Evolutionary conservation across 2,888 invertebrate genomes (phyloP).

Genomic region (Sisyra nigra): DNA sequence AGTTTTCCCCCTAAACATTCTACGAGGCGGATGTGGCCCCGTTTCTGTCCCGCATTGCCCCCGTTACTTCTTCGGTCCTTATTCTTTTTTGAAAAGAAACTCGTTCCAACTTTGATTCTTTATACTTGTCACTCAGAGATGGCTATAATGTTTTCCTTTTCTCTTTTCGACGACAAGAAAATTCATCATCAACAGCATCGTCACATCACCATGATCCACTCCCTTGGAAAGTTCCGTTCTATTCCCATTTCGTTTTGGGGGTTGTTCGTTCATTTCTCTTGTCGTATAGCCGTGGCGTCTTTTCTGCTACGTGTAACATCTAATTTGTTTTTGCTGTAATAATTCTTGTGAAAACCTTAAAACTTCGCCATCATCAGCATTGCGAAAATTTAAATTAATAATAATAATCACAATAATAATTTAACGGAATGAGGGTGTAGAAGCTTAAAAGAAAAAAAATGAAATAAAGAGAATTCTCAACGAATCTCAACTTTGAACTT

Average conservation of each 20-base stretch:
- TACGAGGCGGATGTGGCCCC: no score
- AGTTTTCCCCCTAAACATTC: no score
- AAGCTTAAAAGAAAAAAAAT: not conserved
- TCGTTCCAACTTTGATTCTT: no score
- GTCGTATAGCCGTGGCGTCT: not conserved
- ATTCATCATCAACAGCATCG: no score
- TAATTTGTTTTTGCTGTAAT: constrained; percentile 1
- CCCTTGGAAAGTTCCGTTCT: not conserved
- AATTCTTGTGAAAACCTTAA: not conserved
- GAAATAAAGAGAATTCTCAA: not conserved
- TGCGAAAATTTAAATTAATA: not conserved
- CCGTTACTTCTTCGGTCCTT: no score
- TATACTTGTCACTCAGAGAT: no score
- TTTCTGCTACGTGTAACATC: constrained; percentile 1
- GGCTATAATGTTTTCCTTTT: no score
- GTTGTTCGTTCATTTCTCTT: not conserved
- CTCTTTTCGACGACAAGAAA: no score
- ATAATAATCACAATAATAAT: not conserved
- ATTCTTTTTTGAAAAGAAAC: no score
- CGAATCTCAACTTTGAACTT: not conserved
- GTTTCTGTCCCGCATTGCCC: no score
- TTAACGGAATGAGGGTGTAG: not conserved
- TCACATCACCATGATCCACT: no score
- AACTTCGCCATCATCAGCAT: not conserved
- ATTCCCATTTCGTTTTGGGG: not conserved